Conservation (phyloP, 2,888 invertebrate genomes). For the Tiliacea citrago region DNA sequence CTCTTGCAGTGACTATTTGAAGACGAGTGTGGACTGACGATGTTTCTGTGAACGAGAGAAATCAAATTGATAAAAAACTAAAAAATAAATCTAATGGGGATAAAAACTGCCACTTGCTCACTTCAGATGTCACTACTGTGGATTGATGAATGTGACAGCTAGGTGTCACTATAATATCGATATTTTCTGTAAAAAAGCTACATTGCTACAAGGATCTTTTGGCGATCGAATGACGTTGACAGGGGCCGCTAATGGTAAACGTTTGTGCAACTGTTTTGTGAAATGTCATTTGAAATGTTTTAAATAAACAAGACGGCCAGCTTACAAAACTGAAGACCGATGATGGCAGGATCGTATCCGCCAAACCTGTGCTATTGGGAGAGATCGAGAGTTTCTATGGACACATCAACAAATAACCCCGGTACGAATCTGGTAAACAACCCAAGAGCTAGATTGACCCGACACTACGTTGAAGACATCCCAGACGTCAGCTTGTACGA, state of each 20-base stretch:
- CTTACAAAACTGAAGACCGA: too few relatives aligned
- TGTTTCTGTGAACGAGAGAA: conserved; percentile 76
- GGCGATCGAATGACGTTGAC: background rate
- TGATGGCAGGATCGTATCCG: too few relatives aligned
- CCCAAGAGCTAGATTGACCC: too few relatives aligned
- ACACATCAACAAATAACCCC: too few relatives aligned
- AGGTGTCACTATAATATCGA: too few relatives aligned
- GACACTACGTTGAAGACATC: too few relatives aligned
- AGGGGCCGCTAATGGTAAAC: background rate
- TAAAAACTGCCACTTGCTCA: background rate
- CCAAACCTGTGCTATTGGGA: too few relatives aligned
- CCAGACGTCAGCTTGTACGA: too few relatives aligned
- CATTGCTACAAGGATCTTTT: background rate
- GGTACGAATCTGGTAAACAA: too few relatives aligned
- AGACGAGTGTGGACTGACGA: conserved; percentile 87
- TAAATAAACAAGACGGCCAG: too few relatives aligned
- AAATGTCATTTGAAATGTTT: background rate
- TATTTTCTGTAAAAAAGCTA: too few relatives aligned
- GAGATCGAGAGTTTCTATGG: too few relatives aligned
- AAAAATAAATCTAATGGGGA: background rate
- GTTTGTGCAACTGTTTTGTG: background rate
- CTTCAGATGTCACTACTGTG: background rate
- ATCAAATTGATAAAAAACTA: background rate
- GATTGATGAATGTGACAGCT: background rate
- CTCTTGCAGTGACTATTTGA: conserved; percentile 87